Percentiles rank a stretch among this genome's conserved stretches.
Evolutionary conservation across 2,888 invertebrate species (phyloP).

Genomic region (Hetaerina titia): DNA sequence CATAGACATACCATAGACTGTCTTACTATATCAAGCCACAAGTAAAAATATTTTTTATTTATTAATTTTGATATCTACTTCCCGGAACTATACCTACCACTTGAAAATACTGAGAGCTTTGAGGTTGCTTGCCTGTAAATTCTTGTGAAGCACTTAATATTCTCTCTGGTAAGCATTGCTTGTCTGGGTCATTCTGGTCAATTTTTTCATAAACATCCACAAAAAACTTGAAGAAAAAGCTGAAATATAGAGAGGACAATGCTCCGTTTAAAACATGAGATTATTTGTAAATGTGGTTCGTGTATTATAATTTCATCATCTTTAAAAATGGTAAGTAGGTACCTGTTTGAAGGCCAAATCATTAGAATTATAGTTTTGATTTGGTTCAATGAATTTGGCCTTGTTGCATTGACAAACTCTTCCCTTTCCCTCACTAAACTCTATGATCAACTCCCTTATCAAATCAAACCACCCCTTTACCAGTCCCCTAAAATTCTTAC

Average conservation of each 20-base stretch:
- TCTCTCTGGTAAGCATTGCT: constrained; percentile 37
- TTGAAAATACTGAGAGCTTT: constrained; percentile 84
- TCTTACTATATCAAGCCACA: no score
- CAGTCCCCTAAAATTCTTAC: no score
- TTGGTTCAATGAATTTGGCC: no score
- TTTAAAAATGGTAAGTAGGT: no score
- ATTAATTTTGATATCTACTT: background rate
- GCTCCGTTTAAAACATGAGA: background rate
- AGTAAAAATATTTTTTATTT: no score
- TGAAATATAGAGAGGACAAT: background rate
- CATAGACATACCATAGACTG: background rate
- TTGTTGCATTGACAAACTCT: no score
- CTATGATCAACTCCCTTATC: no score
- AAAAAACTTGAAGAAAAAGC: constrained; percentile 80
- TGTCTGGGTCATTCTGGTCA: constrained; percentile 60
- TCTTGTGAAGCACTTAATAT: constrained; percentile 32
- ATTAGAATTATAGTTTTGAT: no score
- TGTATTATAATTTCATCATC: no score
- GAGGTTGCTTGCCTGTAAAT: constrained; percentile 72
- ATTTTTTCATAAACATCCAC: constrained; percentile 73
- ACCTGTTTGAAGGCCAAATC: no score
- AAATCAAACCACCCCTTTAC: no score
- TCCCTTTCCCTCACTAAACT: no score
- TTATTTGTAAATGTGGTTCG: background rate
- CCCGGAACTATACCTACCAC: constrained; percentile 73